Conservation (phyloP, 2,888 invertebrate genomes). For the Ariolimax columbianus region DNA sequence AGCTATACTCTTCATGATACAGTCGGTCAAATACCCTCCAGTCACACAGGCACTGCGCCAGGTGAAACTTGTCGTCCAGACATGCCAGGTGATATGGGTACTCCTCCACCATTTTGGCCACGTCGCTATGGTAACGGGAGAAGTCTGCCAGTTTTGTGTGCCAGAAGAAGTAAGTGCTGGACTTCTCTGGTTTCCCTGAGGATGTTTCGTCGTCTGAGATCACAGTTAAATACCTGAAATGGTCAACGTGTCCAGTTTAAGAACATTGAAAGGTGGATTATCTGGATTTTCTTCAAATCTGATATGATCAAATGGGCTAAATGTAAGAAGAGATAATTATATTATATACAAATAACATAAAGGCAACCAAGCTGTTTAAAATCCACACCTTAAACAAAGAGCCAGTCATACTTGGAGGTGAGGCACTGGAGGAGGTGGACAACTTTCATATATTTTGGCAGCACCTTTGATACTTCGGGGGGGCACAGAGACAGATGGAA, state of each 20-base stretch:
- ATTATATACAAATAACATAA: no score
- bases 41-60: constrained; percentile 72
- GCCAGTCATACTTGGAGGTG: no score
- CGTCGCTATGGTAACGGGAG: constrained; percentile 68
- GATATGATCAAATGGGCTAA: no score
- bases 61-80: constrained; percentile 71
- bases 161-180: constrained; percentile 71
- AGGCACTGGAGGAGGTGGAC: no score
- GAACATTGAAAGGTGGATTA: no score
- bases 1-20: constrained; percentile 76
- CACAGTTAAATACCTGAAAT: constrained; percentile 47
- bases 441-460: no score
- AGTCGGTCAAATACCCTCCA: constrained; percentile 75
- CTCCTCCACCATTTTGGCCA: constrained; percentile 75
- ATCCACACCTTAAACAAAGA: no score
- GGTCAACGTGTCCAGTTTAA: background rate
- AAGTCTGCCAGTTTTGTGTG: constrained; percentile 75
- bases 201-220: constrained; percentile 23
- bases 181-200: constrained; percentile 42
- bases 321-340: no score
- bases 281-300: no score
- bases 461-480: no score
- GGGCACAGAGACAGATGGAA: no score
- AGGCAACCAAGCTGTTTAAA: no score
- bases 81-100: constrained; percentile 75